Evolutionary conservation across 1,140 invertebrate genomes (phyloP).

Genomic region (Zaprionus inermis): DNA sequence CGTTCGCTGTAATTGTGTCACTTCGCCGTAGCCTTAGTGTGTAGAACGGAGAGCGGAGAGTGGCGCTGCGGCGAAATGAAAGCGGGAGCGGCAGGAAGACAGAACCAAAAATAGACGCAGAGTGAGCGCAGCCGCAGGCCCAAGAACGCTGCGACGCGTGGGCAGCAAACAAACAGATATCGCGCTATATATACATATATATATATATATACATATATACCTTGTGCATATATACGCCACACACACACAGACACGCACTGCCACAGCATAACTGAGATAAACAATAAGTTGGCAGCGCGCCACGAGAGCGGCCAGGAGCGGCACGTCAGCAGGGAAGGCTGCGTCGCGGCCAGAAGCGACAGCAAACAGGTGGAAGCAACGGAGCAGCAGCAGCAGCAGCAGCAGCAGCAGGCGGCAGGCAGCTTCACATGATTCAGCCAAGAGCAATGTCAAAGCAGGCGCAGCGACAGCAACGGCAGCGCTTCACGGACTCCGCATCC

Average conservation of each 20-base stretch:
- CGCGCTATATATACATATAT: neutral
- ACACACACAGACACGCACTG: slow-evolving; percentile 17
- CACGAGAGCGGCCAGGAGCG: slow-evolving; percentile 36
- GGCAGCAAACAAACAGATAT: slow-evolving; percentile 41
- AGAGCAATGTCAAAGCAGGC: slow-evolving; percentile 59
- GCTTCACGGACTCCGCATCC: neutral
- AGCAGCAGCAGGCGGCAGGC: neutral
- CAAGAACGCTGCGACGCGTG: slow-evolving; percentile 54
- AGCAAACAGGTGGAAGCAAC: slow-evolving; percentile 49
- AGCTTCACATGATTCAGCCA: slow-evolving; percentile 27
- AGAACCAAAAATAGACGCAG: slow-evolving; percentile 62
- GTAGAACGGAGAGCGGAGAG: slow-evolving; percentile 28
- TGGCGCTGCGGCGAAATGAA: slow-evolving; percentile 45
- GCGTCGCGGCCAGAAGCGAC: slow-evolving; percentile 22
- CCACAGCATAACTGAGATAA: slow-evolving; percentile 52
- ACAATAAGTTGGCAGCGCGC: slow-evolving; percentile 67
- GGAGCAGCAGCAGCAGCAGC: slow-evolving; percentile 2
- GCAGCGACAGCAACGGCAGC: slow-evolving; percentile 11
- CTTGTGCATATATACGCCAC: neutral
- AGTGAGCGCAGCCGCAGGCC: slow-evolving; percentile 24
- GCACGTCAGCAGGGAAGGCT: neutral
- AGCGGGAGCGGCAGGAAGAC: slow-evolving; percentile 43
- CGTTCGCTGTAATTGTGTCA: slow-evolving; percentile 12
- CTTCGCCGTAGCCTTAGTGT: neutral
- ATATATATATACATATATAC: neutral